Conservation (phyloP, 2,888 invertebrate species). For the Athripsodes cinereus region DNA sequence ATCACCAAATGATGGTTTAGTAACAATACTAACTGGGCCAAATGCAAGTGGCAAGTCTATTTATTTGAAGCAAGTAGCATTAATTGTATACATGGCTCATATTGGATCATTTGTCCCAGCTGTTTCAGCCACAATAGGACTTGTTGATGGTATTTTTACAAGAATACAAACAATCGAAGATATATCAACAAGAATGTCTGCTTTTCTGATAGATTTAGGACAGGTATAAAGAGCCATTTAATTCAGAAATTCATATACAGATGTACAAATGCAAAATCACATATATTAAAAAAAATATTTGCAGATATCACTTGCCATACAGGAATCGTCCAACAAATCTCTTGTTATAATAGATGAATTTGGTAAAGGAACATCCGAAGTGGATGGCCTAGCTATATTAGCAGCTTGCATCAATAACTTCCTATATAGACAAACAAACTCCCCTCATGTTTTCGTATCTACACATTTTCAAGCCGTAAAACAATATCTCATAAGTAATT, state of each 20-base stretch:
- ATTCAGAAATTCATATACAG: too few species aligned
- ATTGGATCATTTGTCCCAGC: slow-evolving; percentile 89
- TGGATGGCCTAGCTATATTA: slow-evolving; percentile 71
- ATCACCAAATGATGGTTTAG: slow-evolving; percentile 46
- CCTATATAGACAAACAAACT: slow-evolving; percentile 46
- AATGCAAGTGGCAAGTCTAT: slow-evolving; percentile 91
- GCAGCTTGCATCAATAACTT: slow-evolving; percentile 64
- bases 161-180: slow-evolving; percentile 73
- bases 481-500: slow-evolving; percentile 42
- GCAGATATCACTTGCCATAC: slow-evolving; percentile 67
- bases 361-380: slow-evolving; percentile 74
- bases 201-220: slow-evolving; percentile 78
- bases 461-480: slow-evolving; percentile 71
- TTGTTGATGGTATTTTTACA: slow-evolving; percentile 68
- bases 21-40: slow-evolving; percentile 82
- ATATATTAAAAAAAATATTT: too few species aligned
- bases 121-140: slow-evolving; percentile 60
- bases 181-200: slow-evolving; percentile 71
- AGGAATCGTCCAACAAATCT: slow-evolving; percentile 58
- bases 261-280: too few species aligned
- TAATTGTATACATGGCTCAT: slow-evolving; percentile 80
- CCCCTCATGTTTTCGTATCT: slow-evolving; percentile 71
- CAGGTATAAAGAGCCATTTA: too few species aligned
- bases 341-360: slow-evolving; percentile 85
- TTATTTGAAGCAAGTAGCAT: slow-evolving; percentile 77